Evolutionary conservation across 2,113 vertebrate species (phyloP).

Genomic region (Phylloscopus trochilus): DNA sequence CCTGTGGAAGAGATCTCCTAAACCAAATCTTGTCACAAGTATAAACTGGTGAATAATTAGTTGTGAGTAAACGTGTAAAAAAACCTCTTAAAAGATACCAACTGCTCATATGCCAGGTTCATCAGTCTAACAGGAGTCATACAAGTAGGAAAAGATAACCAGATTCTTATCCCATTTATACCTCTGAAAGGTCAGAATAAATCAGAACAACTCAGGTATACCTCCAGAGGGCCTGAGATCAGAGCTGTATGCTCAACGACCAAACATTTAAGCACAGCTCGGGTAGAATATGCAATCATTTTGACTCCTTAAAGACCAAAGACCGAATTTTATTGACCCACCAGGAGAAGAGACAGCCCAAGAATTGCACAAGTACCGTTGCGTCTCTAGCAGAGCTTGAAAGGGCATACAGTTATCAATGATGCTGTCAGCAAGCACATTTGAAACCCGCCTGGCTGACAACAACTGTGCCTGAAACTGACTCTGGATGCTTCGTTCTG

Average conservation of each 20-base stretch:
- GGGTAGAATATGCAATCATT: background rate
- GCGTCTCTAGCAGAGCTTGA: background rate
- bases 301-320: background rate
- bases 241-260: background rate
- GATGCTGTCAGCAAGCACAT: background rate
- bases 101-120: background rate
- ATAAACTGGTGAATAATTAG: background rate
- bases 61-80: background rate
- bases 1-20: background rate
- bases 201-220: background rate
- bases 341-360: background rate
- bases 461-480: background rate
- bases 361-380: background rate
- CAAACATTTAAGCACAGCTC: background rate
- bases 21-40: background rate
- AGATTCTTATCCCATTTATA: background rate
- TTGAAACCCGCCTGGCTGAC: background rate
- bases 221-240: background rate
- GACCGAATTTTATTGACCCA: background rate
- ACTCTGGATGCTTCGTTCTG: background rate
- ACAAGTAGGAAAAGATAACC: background rate
- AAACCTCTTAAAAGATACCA: background rate
- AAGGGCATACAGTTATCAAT: background rate
- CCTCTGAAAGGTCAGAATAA: constrained; percentile 2
- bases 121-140: background rate